Conservation (phyloP, 1,140 invertebrate genomes). For the Dreissena rostriformis region DNA sequence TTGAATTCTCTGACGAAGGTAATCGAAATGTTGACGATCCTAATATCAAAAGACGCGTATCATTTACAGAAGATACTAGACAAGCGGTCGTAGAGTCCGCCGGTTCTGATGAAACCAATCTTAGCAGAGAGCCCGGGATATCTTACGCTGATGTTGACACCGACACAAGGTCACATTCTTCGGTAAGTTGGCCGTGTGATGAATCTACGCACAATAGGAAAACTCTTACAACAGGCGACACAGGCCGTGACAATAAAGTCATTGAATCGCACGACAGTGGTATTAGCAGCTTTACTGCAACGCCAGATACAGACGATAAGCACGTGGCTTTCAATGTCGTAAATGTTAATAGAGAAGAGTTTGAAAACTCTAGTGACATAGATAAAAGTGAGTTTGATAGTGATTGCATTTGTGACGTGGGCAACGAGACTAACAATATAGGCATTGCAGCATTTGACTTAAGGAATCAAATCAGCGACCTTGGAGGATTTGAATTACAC, state of each 20-base stretch:
- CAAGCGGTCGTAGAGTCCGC: too few species aligned
- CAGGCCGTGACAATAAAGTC: neutral
- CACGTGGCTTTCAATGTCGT: neutral
- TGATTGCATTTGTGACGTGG: neutral
- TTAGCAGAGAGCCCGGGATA: neutral
- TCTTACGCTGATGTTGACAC: neutral
- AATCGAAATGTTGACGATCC: too few species aligned
- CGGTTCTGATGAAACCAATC: too few species aligned
- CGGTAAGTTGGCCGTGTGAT: neutral
- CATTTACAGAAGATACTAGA: too few species aligned
- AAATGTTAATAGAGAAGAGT: neutral
- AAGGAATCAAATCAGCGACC: slow-evolving; percentile 9
- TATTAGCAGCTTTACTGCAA: slow-evolving; percentile 17
- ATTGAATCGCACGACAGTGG: slow-evolving; percentile 43
- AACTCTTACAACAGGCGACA: neutral
- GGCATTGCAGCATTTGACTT: slow-evolving; percentile 2
- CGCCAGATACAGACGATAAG: slow-evolving; percentile 19
- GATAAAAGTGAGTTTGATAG: slow-evolving; percentile 3
- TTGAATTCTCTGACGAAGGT: neutral
- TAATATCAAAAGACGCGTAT: too few species aligned
- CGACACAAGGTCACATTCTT: neutral
- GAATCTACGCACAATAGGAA: neutral
- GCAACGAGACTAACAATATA: neutral
- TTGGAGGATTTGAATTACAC: slow-evolving; percentile 22
- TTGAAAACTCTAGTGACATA: slow-evolving; percentile 1